phyloP scores from a whole-genome alignment of 2,113 vertebrate genomes.

The Cinclus mexicanus region DNA sequence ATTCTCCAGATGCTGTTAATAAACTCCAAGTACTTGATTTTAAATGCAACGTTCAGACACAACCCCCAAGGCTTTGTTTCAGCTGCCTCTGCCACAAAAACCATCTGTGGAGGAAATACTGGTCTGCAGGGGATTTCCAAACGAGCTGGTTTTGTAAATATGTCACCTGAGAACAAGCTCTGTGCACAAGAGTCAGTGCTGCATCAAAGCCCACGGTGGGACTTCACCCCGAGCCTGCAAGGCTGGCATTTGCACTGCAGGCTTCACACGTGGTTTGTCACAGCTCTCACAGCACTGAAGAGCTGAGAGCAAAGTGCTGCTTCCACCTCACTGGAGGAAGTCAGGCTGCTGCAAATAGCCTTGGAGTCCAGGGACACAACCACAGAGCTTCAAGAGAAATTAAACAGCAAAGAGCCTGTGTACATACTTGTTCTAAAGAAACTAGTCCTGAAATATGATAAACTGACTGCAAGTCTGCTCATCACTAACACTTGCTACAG shows the following conservation, averaged over 20 bases:
- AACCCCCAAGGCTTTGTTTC: background rate
- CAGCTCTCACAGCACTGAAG: background rate
- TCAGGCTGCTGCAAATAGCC: background rate
- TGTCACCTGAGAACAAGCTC: background rate
- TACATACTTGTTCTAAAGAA: background rate
- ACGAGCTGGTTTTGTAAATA: background rate
- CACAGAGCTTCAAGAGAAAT: background rate
- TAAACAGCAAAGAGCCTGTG: background rate
- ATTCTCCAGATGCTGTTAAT: background rate
- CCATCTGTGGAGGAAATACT: background rate
- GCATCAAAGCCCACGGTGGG: rapidly evolving
- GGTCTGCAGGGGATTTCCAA: background rate
- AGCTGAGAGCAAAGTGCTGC: background rate
- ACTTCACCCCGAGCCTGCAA: background rate
- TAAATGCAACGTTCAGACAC: background rate
- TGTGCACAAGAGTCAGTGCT: background rate
- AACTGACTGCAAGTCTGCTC: background rate
- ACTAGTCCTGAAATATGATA: background rate
- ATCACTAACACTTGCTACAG: background rate
- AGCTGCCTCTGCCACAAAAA: background rate
- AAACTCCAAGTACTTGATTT: background rate
- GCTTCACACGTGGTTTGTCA: background rate
- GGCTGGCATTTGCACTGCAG: background rate
- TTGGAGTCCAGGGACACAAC: background rate
- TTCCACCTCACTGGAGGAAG: background rate